Conservation (phyloP, 2,888 invertebrate genomes). For the Idaea dimidiata region DNA sequence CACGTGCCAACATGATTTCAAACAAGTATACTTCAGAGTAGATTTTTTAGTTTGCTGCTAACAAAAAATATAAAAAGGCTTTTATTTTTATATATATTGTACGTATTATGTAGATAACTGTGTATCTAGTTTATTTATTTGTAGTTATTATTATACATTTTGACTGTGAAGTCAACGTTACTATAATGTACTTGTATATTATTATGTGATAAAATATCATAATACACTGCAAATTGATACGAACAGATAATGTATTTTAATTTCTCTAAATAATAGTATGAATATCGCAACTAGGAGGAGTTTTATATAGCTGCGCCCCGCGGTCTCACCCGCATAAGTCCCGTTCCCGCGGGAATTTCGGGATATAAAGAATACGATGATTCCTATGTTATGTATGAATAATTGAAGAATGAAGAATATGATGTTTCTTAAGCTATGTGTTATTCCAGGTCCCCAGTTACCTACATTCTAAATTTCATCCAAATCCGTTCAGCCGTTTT, state of each 20-base stretch:
- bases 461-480: no score
- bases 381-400: no score
- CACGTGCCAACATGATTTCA: no score
- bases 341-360: no score
- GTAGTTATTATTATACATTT: slow-evolving; percentile 54
- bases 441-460: no score
- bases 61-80: slow-evolving; percentile 39
- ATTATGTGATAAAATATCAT: slow-evolving; percentile 61
- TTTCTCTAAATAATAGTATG: slow-evolving; percentile 6
- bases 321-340: no score
- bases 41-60: slow-evolving; percentile 42
- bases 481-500: no score
- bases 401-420: no score
- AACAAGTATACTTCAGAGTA: not conserved
- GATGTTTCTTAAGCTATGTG: no score
- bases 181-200: slow-evolving; percentile 57
- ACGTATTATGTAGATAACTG: slow-evolving; percentile 45
- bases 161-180: slow-evolving; percentile 53
- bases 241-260: slow-evolving; percentile 34
- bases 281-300: no score
- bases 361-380: no score
- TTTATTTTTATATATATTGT: slow-evolving; percentile 42
- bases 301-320: no score
- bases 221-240: slow-evolving; percentile 62
- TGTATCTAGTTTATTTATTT: slow-evolving; percentile 52